Evolutionary conservation across 2,113 vertebrate species (phyloP).

Genomic region (Apistogramma diplotaenia): DNA sequence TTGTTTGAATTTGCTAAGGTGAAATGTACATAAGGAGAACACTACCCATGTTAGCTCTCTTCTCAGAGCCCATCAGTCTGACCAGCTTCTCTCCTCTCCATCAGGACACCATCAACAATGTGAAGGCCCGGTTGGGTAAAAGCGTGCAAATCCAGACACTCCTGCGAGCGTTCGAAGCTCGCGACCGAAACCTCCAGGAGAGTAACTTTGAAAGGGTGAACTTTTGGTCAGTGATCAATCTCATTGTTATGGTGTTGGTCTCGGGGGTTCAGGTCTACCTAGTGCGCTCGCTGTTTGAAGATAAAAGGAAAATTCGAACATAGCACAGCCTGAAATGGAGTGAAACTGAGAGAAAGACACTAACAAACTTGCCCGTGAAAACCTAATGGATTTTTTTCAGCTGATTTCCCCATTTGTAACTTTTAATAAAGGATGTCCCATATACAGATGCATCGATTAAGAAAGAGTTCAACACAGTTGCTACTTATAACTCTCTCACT

Average conservation of each 20-base stretch:
- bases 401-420: neutral
- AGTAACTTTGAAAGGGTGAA: conserved; percentile 94
- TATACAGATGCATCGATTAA: neutral
- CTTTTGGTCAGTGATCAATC: conserved; percentile 90
- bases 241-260: conserved; percentile 87
- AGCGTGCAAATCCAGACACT: conserved; percentile 93
- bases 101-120: conserved; percentile 94
- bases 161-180: conserved; percentile 93
- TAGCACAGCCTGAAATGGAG: conserved; percentile 61
- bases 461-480: neutral
- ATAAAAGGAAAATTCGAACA: conserved; percentile 90
- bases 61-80: neutral
- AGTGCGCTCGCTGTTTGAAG: conserved; percentile 92
- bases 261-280: conserved; percentile 91
- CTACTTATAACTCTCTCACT: neutral
- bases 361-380: neutral
- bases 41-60: neutral
- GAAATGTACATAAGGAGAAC: neutral
- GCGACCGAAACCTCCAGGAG: conserved; percentile 95
- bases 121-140: conserved; percentile 91
- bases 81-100: conserved; percentile 44
- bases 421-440: neutral
- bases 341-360: neutral
- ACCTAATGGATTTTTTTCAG: neutral
- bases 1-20: neutral